Evolutionary conservation across 1,140 invertebrate genomes (phyloP), one percentile per base, ranked within the genome.

Genomic region (Apolygus lucorum): DNA sequence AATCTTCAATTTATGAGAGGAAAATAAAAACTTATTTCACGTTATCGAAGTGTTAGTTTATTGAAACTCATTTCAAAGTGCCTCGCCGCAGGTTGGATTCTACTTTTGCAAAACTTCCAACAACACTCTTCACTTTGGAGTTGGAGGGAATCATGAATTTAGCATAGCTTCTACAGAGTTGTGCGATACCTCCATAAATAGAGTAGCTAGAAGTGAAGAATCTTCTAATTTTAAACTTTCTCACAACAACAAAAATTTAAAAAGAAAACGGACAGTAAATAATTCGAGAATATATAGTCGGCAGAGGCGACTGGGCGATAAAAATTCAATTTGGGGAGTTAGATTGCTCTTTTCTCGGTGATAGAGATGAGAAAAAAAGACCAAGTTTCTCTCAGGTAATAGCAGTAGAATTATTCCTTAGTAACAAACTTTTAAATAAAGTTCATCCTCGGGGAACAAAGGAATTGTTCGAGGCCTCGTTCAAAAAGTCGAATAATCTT

Each of bases 271-370:
- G 63, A 65, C 8, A 29, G 13, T 65, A 28, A 65, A 25, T 14
- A 65, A 26, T 4, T 4, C 59, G n/a, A 62, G 22, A 62, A 8
- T 59, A 59, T 29, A 67, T 22, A 28, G 28, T 49, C 2, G 17
- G 17, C 17, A 24, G 67, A 52, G 29, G 21, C 27, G n/a, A n/a
- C n/a, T 28, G 74, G 2, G 22, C 54, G 54, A 59, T 59, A 59
- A 59, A 59, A 59, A 59, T 59, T 59, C 54, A 59, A 59, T 59
- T 59, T 59, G 11, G 22, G 22, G 54, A 59, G 54, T 59, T 59
- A 59, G 54, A 59, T 59, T 59, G 54, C 54, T 21, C 22, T 59
- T 49, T 49, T 24, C 22, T 22, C 11, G 54, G 54, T 59, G 54
- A 59, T 17, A 59, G 22, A 59, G 54, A 21, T 11, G 22, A 59